These are phyloP conservation scores for Scartelaos histophorus DNA, from an alignment of 2,113 vertebrate species.

Conservation along the genomic window DNA sequence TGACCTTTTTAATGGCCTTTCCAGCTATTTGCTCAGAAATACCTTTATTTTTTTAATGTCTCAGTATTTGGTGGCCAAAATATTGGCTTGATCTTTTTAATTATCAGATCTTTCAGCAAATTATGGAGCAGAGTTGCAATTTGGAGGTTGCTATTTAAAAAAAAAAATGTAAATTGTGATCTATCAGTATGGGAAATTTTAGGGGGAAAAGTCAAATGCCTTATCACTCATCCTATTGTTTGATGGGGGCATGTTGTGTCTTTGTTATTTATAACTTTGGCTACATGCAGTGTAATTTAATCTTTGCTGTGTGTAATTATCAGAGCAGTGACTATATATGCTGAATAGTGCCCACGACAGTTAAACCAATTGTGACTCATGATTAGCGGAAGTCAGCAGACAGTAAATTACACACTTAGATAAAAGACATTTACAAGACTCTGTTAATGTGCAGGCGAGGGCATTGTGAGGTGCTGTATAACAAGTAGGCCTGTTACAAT, in stretches of 20 bases:
- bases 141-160: background rate
- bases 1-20: background rate
- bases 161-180: too few relatives aligned
- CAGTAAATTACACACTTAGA: slow-evolving; percentile 14
- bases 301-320: slow-evolving; percentile 9
- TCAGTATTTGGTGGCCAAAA: background rate
- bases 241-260: background rate
- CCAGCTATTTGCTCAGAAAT: background rate
- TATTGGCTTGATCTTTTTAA: too few relatives aligned
- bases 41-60: background rate
- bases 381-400: slow-evolving; percentile 10
- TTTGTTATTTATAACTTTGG: background rate
- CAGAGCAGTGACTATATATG: background rate
- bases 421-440: background rate
- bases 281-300: slow-evolving; percentile 5
- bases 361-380: slow-evolving; percentile 14
- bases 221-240: background rate
- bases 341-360: slow-evolving; percentile 1
- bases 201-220: too few relatives aligned
- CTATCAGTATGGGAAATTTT: too few relatives aligned
- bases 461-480: background rate
- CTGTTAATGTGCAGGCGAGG: background rate
- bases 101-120: too few relatives aligned
- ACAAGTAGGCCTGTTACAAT: too few relatives aligned
- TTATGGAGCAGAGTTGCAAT: background rate